Conservation (phyloP, 2,797 vertebrate genomes). For the Brotogeris chrysoptera region DNA sequence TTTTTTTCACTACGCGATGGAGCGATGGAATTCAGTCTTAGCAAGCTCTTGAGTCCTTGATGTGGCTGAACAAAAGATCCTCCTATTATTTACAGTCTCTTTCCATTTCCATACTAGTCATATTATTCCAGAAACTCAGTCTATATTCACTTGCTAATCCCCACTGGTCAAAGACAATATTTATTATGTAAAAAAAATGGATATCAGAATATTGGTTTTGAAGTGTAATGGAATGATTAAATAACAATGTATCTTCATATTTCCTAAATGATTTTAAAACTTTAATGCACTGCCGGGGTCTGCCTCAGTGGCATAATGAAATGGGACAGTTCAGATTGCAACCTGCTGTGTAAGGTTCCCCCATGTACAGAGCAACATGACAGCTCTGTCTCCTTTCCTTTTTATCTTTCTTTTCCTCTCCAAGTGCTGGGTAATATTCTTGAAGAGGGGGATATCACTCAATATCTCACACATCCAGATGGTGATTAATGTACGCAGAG, state of each 20-base stretch:
- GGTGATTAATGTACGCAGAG: conserved; percentile 13
- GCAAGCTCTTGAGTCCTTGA: conserved; percentile 7
- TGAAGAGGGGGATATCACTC: neutral
- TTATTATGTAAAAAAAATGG: conserved; percentile 27
- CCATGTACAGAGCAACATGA: neutral
- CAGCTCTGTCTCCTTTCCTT: conserved; percentile 20
- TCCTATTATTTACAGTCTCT: conserved; percentile 9
- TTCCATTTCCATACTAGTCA: conserved; percentile 44
- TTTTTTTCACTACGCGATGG: neutral
- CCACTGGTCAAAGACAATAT: conserved; percentile 18
- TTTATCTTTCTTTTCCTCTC: conserved; percentile 24
- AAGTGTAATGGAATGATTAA: conserved; percentile 55
- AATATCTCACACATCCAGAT: conserved; percentile 20
- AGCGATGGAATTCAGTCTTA: neutral
- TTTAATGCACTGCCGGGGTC: conserved; percentile 41
- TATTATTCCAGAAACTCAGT: conserved; percentile 23
- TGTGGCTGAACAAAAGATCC: conserved; percentile 40
- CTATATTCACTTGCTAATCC: conserved; percentile 8
- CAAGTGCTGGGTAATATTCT: conserved; percentile 16
- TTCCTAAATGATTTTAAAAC: conserved; percentile 63
- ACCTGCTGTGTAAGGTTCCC: conserved; percentile 52
- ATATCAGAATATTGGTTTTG: conserved; percentile 35
- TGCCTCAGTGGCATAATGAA: conserved; percentile 49
- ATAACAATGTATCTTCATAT: conserved; percentile 57
- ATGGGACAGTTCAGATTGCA: conserved; percentile 55